Conservation (phyloP, 2,797 vertebrate genomes). For the Neoniphon sammara region DNA sequence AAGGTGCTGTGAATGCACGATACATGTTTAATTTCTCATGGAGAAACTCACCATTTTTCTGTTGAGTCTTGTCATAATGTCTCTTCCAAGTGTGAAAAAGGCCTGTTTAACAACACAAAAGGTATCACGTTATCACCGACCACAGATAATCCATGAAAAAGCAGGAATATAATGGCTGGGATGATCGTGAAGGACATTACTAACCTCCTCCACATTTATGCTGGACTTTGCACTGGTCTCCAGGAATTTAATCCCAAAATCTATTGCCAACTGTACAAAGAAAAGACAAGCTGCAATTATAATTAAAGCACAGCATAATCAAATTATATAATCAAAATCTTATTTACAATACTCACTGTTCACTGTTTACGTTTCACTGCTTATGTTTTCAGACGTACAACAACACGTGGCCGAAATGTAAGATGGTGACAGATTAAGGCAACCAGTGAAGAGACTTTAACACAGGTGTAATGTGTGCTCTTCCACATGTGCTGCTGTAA, state of each 20-base stretch:
- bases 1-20: slow-evolving; percentile 29
- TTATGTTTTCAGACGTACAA: no score
- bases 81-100: slow-evolving; percentile 92
- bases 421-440: no score
- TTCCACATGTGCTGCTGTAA: no score
- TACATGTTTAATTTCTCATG: slow-evolving; percentile 72
- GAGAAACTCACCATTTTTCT: slow-evolving; percentile 92
- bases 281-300: slow-evolving; percentile 11
- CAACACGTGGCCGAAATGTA: no score
- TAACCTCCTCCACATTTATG: slow-evolving; percentile 95
- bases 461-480: no score
- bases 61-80: slow-evolving; percentile 96
- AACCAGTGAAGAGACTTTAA: no score
- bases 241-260: slow-evolving; percentile 95
- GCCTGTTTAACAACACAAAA: slow-evolving; percentile 76
- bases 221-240: slow-evolving; percentile 96
- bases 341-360: neutral
- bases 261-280: slow-evolving; percentile 88
- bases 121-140: neutral
- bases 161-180: neutral
- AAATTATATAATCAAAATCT: no score
- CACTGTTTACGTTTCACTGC: no score
- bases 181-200: neutral
- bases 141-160: neutral
- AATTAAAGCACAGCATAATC: neutral